Evolutionary conservation across 1,140 invertebrate genomes (phyloP).

Genomic region (Trichonephila clavipes): DNA sequence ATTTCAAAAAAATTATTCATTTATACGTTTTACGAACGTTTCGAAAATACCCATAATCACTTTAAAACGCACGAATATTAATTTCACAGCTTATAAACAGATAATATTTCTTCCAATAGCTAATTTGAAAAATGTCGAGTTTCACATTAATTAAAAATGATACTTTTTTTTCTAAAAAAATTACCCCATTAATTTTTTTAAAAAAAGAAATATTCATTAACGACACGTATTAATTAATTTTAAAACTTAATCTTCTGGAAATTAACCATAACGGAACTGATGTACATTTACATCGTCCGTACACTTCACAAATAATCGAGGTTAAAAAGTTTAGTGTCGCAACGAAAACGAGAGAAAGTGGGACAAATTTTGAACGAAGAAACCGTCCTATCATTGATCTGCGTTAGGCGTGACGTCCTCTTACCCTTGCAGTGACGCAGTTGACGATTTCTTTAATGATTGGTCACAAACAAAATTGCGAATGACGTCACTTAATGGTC

Average conservation of each 20-base stretch:
- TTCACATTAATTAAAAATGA: too few species aligned
- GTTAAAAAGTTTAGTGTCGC: slow-evolving; percentile 37
- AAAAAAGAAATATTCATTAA: not conserved
- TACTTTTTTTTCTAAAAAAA: too few species aligned
- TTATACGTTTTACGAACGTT: too few species aligned
- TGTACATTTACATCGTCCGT: not conserved
- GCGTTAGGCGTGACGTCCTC: slow-evolving; percentile 16
- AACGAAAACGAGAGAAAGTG: not conserved
- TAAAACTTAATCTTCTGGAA: not conserved
- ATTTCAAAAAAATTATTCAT: too few species aligned
- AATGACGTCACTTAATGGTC: not conserved
- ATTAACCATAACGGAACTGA: not conserved
- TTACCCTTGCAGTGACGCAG: slow-evolving; percentile 24
- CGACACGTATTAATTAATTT: not conserved
- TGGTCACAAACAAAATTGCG: slow-evolving; percentile 14
- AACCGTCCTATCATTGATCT: slow-evolving; percentile 53
- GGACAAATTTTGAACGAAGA: slow-evolving; percentile 9
- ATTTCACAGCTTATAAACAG: too few species aligned
- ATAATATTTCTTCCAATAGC: too few species aligned
- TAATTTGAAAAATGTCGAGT: too few species aligned
- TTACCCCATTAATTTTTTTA: not conserved
- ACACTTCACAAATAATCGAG: not conserved
- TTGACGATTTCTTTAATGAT: slow-evolving; percentile 54
- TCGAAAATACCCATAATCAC: too few species aligned
- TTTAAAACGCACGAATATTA: too few species aligned